These are phyloP conservation scores for Physella acuta DNA, from an alignment of 1,140 invertebrate genomes.

Conservation along the genomic window DNA sequence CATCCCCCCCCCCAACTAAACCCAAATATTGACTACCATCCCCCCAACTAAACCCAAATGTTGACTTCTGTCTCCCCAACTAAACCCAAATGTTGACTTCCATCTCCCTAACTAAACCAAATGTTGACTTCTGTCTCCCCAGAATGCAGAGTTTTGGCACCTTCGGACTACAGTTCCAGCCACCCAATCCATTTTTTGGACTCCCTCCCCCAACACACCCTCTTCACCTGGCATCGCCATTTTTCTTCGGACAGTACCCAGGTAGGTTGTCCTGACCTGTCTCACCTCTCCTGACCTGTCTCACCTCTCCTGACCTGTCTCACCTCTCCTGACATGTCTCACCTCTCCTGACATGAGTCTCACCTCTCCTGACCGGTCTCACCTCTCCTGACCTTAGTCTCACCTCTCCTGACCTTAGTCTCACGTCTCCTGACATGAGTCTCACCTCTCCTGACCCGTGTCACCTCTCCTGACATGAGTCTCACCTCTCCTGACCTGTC, in stretches of 20 bases:
- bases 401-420: too few species aligned
- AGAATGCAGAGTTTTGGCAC: slow-evolving; percentile 33
- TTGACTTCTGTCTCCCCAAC: too few species aligned
- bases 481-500: too few species aligned
- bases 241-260: slow-evolving; percentile 33
- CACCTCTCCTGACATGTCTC: background rate
- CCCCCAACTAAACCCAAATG: too few species aligned
- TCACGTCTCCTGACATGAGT: background rate
- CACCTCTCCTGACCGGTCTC: background rate
- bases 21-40: too few species aligned
- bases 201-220: slow-evolving; percentile 22
- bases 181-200: slow-evolving; percentile 25
- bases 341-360: background rate
- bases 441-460: background rate
- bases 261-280: slow-evolving; percentile 15
- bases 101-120: too few species aligned
- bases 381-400: background rate
- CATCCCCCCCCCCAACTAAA: too few species aligned
- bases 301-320: background rate
- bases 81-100: too few species aligned
- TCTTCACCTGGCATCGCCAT: slow-evolving; percentile 22
- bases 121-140: too few species aligned
- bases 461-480: too few species aligned
- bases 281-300: background rate
- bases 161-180: slow-evolving; percentile 32